These are phyloP conservation scores for Tetranychus piercei DNA, from an alignment of 2,888 invertebrate genomes.

Conservation along the genomic window DNA sequence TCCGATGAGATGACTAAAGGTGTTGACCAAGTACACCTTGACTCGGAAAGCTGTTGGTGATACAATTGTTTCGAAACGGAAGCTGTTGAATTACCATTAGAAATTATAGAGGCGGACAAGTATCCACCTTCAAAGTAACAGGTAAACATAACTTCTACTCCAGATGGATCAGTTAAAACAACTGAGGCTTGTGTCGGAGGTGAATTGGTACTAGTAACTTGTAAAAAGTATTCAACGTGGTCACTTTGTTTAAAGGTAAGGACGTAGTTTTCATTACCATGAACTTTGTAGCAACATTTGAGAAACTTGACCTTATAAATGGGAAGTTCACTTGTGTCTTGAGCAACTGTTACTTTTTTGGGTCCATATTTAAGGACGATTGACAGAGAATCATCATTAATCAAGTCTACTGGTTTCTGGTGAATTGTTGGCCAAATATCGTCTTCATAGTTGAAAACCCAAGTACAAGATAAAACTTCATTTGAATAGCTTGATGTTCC, in stretches of 20 bases:
- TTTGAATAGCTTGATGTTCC: not conserved
- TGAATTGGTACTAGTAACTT: no score
- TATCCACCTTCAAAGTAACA: no score
- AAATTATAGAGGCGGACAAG: no score
- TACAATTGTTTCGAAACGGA: not conserved
- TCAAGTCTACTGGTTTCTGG: not conserved
- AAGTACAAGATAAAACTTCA: not conserved
- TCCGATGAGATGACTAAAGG: not conserved
- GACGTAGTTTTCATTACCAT: not conserved
- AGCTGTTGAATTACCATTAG: not conserved
- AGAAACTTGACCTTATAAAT: not conserved
- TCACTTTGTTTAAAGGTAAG: not conserved
- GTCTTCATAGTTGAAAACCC: not conserved
- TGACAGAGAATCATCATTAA: not conserved
- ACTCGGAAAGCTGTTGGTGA: not conserved
- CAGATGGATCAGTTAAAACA: no score
- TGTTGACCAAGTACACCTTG: not conserved
- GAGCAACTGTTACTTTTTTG: not conserved
- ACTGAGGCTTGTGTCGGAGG: no score
- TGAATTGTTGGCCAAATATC: not conserved
- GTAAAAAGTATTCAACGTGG: not conserved
- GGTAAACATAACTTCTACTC: no score
- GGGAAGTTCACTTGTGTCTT: not conserved
- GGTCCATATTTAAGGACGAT: not conserved
- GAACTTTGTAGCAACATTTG: not conserved